Evolutionary conservation across 2,888 invertebrate species (phyloP), one percentile per base, ranked within the genome.

Genomic region (Smittia aterrima): DNA sequence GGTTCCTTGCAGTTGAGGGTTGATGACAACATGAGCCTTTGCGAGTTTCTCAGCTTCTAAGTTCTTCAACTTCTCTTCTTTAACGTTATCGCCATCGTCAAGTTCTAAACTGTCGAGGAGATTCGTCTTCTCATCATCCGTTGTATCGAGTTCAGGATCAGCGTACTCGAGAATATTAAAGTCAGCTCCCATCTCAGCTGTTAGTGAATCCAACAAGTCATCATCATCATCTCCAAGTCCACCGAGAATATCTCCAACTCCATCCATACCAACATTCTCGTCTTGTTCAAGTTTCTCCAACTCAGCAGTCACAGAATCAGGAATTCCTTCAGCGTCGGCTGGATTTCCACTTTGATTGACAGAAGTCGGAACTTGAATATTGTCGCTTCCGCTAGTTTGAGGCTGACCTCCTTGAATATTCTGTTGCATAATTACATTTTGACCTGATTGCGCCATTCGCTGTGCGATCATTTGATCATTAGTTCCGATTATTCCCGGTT

Each of bases 131-230:
- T 89, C 89, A 0, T 91, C 91, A 75, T 90, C 90, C 76, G 90
- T 87, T 76, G 90, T 89, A 77, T 94, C 95, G 72, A 96, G 84
- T 83, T 96, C 96, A 0, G 96, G 95, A 85, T 97, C 96, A 0
- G 95, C 96, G 82, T 96, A 97, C 82, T 96, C 95, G 76, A 97
- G 84, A 79, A 97, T 95, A 82, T 97, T 96, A 83, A 97, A 97
- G 84, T 96, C 96, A 76, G 93, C 91, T 3, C 95, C 95, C 86
- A 95, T 92, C 84, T 93, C 93, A n/a, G 92, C 92, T 79, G 86
- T 84, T 53, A 88, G 80, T 0, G 87, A 87, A 77, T 87, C 87
- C 25, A 95, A 85, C 54, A 95, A 85, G 79, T 94, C 94, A 79
- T 95, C 95, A 79, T 95, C 95, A 77, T 94, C 94, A 74, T 93